phyloP scores from a whole-genome alignment of 2,797 vertebrate species.

The Cetoscarus ocellatus region DNA sequence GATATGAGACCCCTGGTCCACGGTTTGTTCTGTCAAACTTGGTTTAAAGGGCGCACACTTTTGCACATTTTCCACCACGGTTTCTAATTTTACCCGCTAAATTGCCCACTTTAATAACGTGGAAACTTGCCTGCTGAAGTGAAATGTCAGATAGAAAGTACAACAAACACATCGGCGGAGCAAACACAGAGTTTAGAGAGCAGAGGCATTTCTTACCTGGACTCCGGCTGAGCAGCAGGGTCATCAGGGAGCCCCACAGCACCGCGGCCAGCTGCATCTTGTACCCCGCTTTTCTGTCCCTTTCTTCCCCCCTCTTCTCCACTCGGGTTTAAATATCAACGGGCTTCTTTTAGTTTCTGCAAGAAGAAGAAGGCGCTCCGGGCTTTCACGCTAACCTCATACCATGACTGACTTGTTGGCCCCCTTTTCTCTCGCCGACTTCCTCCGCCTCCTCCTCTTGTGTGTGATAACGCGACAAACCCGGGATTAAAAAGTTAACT shows the following conservation, averaged over 20 bases:
- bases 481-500: conserved; percentile 77
- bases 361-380: conserved; percentile 54
- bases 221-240: conserved; percentile 74
- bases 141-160: background rate
- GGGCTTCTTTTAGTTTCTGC: conserved; percentile 32
- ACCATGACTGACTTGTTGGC: conserved; percentile 73
- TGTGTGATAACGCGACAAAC: conserved; percentile 57
- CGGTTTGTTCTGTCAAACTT: conserved; percentile 23
- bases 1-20: background rate
- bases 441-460: conserved; percentile 47
- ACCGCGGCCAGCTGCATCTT: conserved; percentile 80
- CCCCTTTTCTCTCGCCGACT: conserved; percentile 32
- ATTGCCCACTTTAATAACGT: background rate
- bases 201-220: conserved; percentile 74
- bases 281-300: conserved; percentile 59
- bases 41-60: background rate
- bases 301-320: conserved; percentile 37
- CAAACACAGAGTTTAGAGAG: background rate
- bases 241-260: conserved; percentile 79
- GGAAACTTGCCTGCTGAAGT: conserved; percentile 31
- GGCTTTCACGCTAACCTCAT: conserved; percentile 58
- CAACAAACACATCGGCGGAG: background rate
- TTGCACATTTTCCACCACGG: conserved; percentile 14
- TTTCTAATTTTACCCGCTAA: conserved; percentile 21
- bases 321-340: conserved; percentile 55